These are phyloP conservation scores for Molothrus aeneus DNA, from an alignment of 2,797 vertebrate genomes.

Conservation along the genomic window DNA sequence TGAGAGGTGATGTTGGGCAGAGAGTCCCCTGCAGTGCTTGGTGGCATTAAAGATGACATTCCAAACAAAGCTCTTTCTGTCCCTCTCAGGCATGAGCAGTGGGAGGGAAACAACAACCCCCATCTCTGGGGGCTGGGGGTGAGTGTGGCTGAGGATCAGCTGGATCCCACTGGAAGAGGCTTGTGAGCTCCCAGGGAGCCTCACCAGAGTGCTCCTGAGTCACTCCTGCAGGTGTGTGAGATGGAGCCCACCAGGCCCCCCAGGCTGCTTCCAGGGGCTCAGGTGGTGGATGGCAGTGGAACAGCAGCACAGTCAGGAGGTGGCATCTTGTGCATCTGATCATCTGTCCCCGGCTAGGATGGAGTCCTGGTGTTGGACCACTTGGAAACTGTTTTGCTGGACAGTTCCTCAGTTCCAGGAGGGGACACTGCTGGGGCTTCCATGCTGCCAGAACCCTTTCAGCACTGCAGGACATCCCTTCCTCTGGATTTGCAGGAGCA, in stretches of 20 bases:
- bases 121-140: accelerated
- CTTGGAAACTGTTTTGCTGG: neutral
- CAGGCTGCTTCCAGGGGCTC: no score
- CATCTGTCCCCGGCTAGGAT: neutral
- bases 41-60: neutral
- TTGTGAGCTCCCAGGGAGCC: accelerated
- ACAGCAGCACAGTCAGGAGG: neutral
- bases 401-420: conserved; percentile 18
- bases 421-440: neutral
- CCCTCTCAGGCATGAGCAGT: accelerated
- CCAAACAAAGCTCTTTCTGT: neutral
- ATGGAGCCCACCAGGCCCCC: neutral
- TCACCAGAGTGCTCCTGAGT: neutral
- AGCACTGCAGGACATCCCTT: neutral
- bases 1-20: neutral
- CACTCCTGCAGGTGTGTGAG: accelerated
- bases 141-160: neutral
- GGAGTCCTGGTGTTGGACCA: neutral
- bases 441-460: accelerated
- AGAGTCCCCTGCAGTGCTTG: neutral
- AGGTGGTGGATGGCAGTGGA: neutral
- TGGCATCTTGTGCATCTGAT: neutral
- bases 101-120: neutral
- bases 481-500: neutral
- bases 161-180: neutral